Percentiles rank a stretch among this genome's conserved stretches.
phyloP scores from a whole-genome alignment of 2,888 invertebrate genomes.

The Polydrusus pterygomalis region DNA sequence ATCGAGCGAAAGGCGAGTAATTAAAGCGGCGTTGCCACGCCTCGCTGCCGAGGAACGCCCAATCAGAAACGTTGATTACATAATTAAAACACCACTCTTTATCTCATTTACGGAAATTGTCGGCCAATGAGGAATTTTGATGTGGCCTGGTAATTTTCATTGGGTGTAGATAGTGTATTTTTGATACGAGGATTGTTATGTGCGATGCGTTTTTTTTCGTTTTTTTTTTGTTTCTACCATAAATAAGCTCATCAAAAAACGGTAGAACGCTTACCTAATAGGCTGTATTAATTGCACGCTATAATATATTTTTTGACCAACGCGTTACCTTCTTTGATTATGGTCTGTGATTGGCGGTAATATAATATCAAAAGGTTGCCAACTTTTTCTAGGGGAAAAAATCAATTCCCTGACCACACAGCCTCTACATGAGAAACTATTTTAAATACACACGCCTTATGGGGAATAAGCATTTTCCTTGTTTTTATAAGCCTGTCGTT shows the following conservation, averaged over 20 bases:
- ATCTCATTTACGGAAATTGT: slow-evolving; percentile 51
- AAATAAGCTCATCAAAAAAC: not conserved
- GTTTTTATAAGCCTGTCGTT: no score
- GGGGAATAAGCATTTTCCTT: no score
- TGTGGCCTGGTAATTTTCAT: slow-evolving; percentile 15
- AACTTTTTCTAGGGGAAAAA: no score
- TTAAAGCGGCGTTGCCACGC: slow-evolving; percentile 68
- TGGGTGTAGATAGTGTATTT: slow-evolving; percentile 17
- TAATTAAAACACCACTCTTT: slow-evolving; percentile 68
- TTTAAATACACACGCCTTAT: no score
- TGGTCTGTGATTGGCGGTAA: no score
- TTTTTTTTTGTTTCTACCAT: not conserved
- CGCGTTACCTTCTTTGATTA: no score
- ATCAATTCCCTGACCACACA: no score
- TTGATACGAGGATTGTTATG: not conserved
- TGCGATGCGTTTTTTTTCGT: not conserved
- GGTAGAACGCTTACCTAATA: no score
- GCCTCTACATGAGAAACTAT: no score
- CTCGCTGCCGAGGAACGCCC: slow-evolving; percentile 61
- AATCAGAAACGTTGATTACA: slow-evolving; percentile 70
- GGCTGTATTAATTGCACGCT: no score
- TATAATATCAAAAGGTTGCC: no score
- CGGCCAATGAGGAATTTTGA: slow-evolving; percentile 37
- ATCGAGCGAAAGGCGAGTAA: slow-evolving; percentile 63
- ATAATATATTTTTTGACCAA: no score